Conservation (phyloP, 35 echinoderm and acorn worm species). For the Heliocidaris tuberculata region DNA sequence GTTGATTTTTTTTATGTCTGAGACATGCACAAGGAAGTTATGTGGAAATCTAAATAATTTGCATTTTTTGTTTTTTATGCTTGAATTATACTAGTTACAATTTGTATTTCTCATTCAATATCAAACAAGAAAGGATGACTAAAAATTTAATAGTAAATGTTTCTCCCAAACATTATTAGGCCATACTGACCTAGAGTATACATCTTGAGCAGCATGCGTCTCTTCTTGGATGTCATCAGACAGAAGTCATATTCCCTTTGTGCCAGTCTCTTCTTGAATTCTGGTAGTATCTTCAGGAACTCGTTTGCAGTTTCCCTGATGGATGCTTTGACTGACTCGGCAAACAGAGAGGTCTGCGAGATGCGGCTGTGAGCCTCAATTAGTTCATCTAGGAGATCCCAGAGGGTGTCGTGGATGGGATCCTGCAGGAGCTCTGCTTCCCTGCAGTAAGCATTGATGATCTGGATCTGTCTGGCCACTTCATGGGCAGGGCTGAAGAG, state of each 20-base stretch:
- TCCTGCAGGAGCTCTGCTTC: slow-evolving; percentile 88
- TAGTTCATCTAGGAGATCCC: slow-evolving; percentile 95
- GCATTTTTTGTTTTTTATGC: too few species aligned
- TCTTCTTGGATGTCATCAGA: slow-evolving; percentile 84
- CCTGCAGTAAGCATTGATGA: slow-evolving; percentile 97
- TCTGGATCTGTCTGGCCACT: slow-evolving; percentile 89
- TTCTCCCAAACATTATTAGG: background rate
- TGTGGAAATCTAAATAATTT: too few species aligned
- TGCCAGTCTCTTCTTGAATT: slow-evolving; percentile 88
- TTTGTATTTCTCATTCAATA: too few species aligned
- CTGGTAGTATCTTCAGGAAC: slow-evolving; percentile 85
- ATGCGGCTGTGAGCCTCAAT: slow-evolving; percentile 90
- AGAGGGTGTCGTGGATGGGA: slow-evolving; percentile 90
- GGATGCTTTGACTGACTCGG: slow-evolving; percentile 82
- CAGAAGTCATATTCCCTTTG: slow-evolving; percentile 98
- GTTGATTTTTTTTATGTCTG: too few species aligned
- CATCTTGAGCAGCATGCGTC: slow-evolving; percentile 96
- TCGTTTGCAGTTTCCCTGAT: slow-evolving; percentile 85
- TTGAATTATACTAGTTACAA: too few species aligned
- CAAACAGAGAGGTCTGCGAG: slow-evolving; percentile 78
- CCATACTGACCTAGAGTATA: slow-evolving; percentile 82
- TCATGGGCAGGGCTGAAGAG: slow-evolving; percentile 96
- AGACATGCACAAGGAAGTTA: too few species aligned
- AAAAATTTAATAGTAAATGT: background rate
- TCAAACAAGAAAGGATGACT: background rate